phyloP scores from a whole-genome alignment of 2,113 vertebrate genomes.

The Cheirogaleus medius region DNA sequence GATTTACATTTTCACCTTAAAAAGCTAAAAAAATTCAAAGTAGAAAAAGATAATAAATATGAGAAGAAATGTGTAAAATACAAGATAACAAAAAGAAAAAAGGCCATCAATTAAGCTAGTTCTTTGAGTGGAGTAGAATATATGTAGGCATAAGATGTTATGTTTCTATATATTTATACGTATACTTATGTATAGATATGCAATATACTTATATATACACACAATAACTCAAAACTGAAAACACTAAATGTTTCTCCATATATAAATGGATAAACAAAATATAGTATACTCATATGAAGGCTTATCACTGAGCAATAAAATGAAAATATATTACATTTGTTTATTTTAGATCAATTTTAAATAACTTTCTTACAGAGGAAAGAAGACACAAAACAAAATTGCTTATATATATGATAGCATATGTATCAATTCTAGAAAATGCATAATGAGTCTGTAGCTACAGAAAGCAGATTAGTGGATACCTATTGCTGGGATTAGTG shows the following conservation, averaged over 20 bases:
- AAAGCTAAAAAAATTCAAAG: neutral
- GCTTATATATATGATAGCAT: too few relatives aligned
- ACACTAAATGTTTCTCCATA: neutral
- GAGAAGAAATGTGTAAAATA: neutral
- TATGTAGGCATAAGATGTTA: neutral
- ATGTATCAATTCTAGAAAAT: neutral
- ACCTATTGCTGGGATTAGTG: neutral
- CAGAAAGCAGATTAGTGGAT: neutral
- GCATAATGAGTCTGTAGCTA: neutral
- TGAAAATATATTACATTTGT: neutral
- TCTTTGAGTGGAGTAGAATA: neutral
- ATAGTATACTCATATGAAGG: neutral
- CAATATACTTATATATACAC: neutral
- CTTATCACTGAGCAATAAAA: neutral
- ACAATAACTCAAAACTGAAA: neutral
- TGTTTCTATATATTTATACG: neutral
- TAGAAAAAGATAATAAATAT: neutral
- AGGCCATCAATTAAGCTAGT: neutral
- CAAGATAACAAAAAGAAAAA: neutral
- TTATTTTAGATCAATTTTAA: neutral
- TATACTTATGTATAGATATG: neutral
- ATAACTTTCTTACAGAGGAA: neutral
- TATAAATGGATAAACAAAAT: neutral
- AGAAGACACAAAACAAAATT: neutral
- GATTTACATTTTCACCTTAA: neutral